Percentiles rank a stretch among this genome's conserved stretches.
These are phyloP conservation scores for Channa striata DNA, from an alignment of 2,797 vertebrate species.

Conservation along the genomic window DNA sequence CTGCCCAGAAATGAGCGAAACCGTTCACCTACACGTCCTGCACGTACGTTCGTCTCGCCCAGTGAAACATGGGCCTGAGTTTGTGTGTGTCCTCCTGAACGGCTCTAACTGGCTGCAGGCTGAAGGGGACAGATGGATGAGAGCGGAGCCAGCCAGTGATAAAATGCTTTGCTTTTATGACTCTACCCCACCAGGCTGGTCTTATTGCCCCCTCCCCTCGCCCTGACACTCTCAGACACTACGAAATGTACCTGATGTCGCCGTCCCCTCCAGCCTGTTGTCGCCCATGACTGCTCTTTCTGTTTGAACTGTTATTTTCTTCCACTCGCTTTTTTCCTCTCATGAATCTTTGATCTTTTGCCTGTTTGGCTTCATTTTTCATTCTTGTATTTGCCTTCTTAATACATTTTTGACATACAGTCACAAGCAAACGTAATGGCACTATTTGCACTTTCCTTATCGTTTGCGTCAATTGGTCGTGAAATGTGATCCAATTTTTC, in stretches of 20 bases:
- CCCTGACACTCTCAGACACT: neutral
- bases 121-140: constrained; percentile 38
- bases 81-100: constrained; percentile 4
- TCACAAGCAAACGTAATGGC: no score
- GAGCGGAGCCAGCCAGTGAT: constrained; percentile 28
- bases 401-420: neutral
- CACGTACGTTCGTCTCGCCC: neutral
- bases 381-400: neutral
- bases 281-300: neutral
- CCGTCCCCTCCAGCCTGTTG: constrained; percentile 37
- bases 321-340: no score
- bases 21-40: neutral
- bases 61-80: neutral
- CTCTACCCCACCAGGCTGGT: neutral
- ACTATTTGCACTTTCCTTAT: no score
- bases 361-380: neutral
- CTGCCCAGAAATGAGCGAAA: neutral
- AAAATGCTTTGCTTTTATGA: constrained; percentile 26
- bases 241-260: neutral
- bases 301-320: neutral
- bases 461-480: no score
- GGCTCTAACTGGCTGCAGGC: constrained; percentile 21
- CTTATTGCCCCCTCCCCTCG: constrained; percentile 12
- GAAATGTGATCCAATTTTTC: no score
- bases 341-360: constrained; percentile 2